phyloP scores from a whole-genome alignment of 2,797 vertebrate genomes.

The Acanthis flammea region DNA sequence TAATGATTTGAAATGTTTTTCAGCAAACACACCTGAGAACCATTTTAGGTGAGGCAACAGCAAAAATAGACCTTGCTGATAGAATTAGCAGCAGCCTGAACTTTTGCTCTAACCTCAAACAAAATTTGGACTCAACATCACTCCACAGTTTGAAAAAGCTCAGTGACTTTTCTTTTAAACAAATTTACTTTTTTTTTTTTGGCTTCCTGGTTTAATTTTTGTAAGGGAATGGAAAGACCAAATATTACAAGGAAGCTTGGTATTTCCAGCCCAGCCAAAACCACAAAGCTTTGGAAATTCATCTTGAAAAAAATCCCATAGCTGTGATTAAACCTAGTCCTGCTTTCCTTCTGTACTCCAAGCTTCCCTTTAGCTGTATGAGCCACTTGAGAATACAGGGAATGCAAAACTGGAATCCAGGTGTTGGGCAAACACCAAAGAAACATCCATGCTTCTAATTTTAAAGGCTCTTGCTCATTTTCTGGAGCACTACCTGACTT shows the following conservation, averaged over 20 bases:
- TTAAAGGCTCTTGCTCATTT: background rate
- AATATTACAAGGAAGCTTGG: constrained; percentile 1
- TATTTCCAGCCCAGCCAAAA: constrained; percentile 44
- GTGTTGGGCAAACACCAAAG: background rate
- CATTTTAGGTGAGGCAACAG: background rate
- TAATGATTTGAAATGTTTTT: background rate
- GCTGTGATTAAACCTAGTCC: background rate
- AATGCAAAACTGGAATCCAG: background rate
- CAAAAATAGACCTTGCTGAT: background rate
- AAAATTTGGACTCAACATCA: background rate
- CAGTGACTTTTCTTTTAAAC: background rate
- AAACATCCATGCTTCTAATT: background rate
- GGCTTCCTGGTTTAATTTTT: constrained; percentile 17
- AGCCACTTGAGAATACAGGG: background rate
- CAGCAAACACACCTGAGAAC: background rate
- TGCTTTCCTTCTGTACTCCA: background rate
- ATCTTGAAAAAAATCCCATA: background rate
- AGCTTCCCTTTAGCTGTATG: background rate
- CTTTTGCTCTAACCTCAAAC: constrained; percentile 4
- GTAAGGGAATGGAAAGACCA: constrained; percentile 29
- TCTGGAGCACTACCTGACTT: background rate
- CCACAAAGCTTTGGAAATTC: constrained; percentile 36
- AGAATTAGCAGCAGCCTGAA: constrained; percentile 29
- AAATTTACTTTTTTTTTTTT: background rate
- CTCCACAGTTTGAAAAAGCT: background rate